phyloP scores from a whole-genome alignment of 2,113 vertebrate genomes.

The Eolophus roseicapilla region DNA sequence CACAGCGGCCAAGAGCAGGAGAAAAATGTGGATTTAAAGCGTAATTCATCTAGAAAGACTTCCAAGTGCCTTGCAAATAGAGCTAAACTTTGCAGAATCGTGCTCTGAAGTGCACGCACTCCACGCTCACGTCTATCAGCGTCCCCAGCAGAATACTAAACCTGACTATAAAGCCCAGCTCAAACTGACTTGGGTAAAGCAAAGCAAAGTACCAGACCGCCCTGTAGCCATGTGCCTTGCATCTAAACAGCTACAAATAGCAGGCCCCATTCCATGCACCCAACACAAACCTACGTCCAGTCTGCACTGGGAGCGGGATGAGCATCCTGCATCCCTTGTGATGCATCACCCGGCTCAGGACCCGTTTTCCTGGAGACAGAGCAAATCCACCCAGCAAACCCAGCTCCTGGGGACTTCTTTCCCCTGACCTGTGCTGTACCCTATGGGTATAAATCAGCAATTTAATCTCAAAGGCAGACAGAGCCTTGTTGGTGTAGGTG shows the following conservation, averaged over 20 bases:
- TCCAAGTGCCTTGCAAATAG: not conserved
- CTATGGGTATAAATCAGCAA: not conserved
- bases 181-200: not conserved
- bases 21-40: constrained; percentile 18
- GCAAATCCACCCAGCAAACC: rapidly evolving
- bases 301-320: rapidly evolving
- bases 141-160: not conserved
- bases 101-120: not conserved
- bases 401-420: not conserved
- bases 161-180: not conserved
- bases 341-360: rapidly evolving
- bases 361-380: not conserved
- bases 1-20: constrained; percentile 10
- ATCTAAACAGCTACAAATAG: not conserved
- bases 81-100: constrained; percentile 21
- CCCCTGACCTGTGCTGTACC: not conserved
- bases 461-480: not conserved
- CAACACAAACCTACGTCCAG: rapidly evolving
- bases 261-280: not conserved
- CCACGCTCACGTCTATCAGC: rapidly evolving
- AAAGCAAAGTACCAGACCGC: not conserved
- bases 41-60: constrained; percentile 22
- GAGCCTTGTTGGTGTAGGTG: not conserved
- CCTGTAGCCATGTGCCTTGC: not conserved
- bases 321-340: not conserved